Percentiles rank a stretch among this genome's conserved stretches.
phyloP scores from a whole-genome alignment of 2,888 invertebrate species.

The Erpobdella octoculata region DNA sequence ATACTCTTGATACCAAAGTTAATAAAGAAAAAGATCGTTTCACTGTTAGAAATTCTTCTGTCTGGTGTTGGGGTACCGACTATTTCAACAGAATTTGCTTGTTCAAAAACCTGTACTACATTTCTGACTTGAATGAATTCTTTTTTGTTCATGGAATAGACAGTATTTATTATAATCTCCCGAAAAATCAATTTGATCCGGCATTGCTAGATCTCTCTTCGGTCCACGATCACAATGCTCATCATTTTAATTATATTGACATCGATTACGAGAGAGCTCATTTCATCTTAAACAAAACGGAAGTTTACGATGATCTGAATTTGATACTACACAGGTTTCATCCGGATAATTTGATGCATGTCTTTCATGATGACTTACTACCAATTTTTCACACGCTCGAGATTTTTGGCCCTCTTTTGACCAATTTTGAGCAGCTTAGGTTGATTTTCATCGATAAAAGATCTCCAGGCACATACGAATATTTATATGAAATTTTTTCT shows the following conservation, averaged over 20 bases:
- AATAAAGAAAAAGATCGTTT: too few species aligned
- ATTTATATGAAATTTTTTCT: conserved; percentile 50
- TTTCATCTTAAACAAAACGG: background rate
- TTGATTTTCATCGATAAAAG: conserved; percentile 35
- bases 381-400: conserved; percentile 52
- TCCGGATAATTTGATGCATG: conserved; percentile 57
- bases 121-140: conserved; percentile 47
- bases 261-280: conserved; percentile 41
- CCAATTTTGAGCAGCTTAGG: conserved; percentile 41
- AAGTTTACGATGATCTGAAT: conserved; percentile 34
- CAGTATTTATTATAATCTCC: conserved; percentile 46
- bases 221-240: conserved; percentile 50
- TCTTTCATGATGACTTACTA: conserved; percentile 56
- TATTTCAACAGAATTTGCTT: conserved; percentile 45
- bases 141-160: conserved; percentile 45
- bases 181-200: conserved; percentile 41
- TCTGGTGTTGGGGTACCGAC: conserved; percentile 42
- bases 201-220: conserved; percentile 48
- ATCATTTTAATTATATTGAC: conserved; percentile 44
- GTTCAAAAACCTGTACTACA: conserved; percentile 53
- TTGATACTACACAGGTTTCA: conserved; percentile 53
- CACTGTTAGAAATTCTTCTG: conserved; percentile 37
- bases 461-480: conserved; percentile 41
- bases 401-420: conserved; percentile 38
- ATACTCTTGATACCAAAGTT: too few species aligned